Evolutionary conservation across 2,888 invertebrate species (phyloP), one percentile per base, ranked within the genome.

Genomic region (Linnaemya vulpina): DNA sequence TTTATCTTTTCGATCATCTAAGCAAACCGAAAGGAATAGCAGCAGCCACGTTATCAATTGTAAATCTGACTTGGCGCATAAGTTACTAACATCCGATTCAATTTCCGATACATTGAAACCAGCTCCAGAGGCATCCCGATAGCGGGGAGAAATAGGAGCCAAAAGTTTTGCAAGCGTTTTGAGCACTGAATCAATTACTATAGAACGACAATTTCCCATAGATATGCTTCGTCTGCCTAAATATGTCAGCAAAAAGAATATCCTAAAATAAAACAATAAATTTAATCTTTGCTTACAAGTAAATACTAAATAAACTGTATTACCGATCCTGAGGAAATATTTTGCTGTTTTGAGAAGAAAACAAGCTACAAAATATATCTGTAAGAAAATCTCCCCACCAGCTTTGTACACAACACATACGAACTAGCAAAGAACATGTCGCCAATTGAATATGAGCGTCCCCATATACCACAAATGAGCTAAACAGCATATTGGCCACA

Each of bases 351-450:
- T 95, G 95, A 0, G 96, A 95, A 0, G 96, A 95, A 91, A 97
- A 98, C 89, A 97, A 95, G 85, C 94, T 94, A 25, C 95, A 94
- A 78, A 98, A 94, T 35, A 96, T 96, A 89, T 96, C 95, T 0
- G 97, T 96, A n/a, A 98, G 93, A 90, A 97, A 97, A 87, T 95
- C 94, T 55, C 98, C 98, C 98, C 98, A 98, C 96, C 97, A 98
- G 11, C 94, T 93, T 90, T 95, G 95, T 77, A 94, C 94, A 89
- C 96, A 96, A 62, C 93, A 93, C 90, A 95, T 95, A 68, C 96
- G 94, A 79, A 97, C 96, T 89, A 97, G 93, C 84, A 98, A 93
- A 30, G 97, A 95, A 70, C 95, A 96, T 17, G 96, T 95, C 22
- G 96, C 94, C 58, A 97, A 94, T 90, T 97, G 97, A 81, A 96